Percentiles rank a stretch among this genome's conserved stretches.
Conservation (phyloP, 2,797 vertebrate genomes). For the Diplodus puntazzo region DNA sequence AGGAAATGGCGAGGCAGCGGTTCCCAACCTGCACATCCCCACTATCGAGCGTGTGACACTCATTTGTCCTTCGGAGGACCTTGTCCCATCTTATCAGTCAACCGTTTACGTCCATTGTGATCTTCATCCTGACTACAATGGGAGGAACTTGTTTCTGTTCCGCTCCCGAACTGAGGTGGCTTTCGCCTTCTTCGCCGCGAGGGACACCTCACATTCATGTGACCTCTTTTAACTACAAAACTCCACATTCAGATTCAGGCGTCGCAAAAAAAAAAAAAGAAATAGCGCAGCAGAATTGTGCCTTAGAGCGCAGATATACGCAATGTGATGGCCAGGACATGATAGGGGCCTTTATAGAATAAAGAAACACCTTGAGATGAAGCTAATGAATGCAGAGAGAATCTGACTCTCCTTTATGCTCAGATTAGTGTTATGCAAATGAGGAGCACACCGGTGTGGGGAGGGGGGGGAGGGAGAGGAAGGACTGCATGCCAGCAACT, state of each 20-base stretch:
- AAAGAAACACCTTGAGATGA: conserved; percentile 62
- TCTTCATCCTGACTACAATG: conserved; percentile 47
- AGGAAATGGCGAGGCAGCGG: conserved; percentile 45
- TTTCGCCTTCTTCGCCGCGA: conserved; percentile 51
- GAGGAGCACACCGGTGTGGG: conserved; percentile 26
- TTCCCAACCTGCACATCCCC: conserved; percentile 32
- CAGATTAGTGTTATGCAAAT: conserved; percentile 78
- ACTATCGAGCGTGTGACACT: conserved; percentile 33
- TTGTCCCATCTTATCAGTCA: conserved; percentile 57
- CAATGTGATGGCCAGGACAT: conserved; percentile 51
- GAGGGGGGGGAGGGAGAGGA: conserved; percentile 45
- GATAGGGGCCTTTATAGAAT: conserved; percentile 58
- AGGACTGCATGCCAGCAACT: conserved; percentile 66
- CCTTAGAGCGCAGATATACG: conserved; percentile 53
- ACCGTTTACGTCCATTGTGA: conserved; percentile 44
- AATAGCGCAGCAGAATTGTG: conserved; percentile 58
- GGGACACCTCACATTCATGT: conserved; percentile 69
- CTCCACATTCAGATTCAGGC: conserved; percentile 57
- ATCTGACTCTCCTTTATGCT: conserved; percentile 65
- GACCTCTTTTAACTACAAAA: conserved; percentile 72
- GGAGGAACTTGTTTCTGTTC: conserved; percentile 50
- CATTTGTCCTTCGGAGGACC: conserved; percentile 67
- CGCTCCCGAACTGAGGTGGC: conserved; percentile 33
- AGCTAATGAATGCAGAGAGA: conserved; percentile 70
- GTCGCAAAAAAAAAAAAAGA: conserved; percentile 38